phyloP scores from a whole-genome alignment of 2,888 invertebrate genomes.

The Aradus depressus region DNA sequence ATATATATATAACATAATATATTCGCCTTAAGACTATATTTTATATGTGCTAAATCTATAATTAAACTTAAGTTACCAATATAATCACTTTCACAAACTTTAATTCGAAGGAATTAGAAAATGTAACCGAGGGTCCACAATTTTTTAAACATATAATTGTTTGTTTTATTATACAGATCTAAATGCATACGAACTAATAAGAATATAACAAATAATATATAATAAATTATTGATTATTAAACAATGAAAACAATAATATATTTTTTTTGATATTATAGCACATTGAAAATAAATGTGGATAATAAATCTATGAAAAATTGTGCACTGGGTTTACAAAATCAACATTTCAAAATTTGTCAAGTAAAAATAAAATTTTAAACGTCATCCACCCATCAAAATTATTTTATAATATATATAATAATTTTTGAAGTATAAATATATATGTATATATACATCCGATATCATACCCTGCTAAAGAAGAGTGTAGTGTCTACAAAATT shows the following conservation, averaged over 20 bases:
- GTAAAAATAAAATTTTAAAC: too few species aligned
- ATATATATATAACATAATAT: slow-evolving; percentile 8
- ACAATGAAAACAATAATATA: not conserved
- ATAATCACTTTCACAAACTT: slow-evolving; percentile 10
- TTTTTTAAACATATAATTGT: not conserved
- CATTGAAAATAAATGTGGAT: too few species aligned
- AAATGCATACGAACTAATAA: not conserved
- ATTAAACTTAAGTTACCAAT: slow-evolving; percentile 11
- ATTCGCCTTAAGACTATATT: slow-evolving; percentile 13
- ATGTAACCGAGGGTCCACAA: not conserved
- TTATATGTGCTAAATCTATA: slow-evolving; percentile 14
- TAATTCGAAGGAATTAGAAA: slow-evolving; percentile 15
- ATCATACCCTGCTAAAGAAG: too few species aligned
- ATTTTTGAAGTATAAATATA: too few species aligned
- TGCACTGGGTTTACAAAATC: too few species aligned
- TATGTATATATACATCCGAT: too few species aligned
- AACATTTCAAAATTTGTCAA: too few species aligned
- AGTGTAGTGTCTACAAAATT: too few species aligned
- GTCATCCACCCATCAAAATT: too few species aligned
- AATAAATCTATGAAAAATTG: too few species aligned
- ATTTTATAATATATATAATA: too few species aligned
- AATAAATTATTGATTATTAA: not conserved
- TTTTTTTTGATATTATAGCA: too few species aligned
- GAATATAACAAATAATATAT: not conserved
- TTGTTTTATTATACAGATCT: not conserved